Conservation (phyloP, 2,113 vertebrate species). For the Anguilla japonica region DNA sequence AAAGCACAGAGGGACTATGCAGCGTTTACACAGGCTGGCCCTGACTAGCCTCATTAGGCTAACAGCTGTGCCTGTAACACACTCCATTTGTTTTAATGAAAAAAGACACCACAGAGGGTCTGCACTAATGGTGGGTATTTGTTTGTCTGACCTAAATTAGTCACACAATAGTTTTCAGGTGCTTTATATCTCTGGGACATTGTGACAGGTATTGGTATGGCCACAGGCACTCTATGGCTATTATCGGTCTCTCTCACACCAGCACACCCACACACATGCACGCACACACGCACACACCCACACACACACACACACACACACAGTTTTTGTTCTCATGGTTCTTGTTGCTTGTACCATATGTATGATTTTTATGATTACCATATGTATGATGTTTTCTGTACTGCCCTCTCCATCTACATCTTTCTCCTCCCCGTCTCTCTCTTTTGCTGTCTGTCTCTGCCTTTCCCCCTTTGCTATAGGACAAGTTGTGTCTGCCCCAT, state of each 20-base stretch:
- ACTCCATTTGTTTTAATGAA: no score
- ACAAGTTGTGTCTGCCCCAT: conserved; percentile 94
- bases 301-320: not conserved
- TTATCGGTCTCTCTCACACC: no score
- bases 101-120: not conserved
- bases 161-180: not conserved
- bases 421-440: not conserved
- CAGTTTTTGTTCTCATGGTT: not conserved
- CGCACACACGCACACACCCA: not conserved
- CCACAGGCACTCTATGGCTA: no score
- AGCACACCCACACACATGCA: not conserved
- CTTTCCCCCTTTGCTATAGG: conserved; percentile 68
- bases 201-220: not conserved
- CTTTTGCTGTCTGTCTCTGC: conserved; percentile 8
- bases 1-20: no score
- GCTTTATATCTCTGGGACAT: not conserved
- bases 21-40: no score
- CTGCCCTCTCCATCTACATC: not conserved
- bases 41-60: no score
- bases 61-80: no score
- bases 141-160: not conserved
- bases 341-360: not conserved
- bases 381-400: not conserved
- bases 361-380: not conserved
- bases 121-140: not conserved